Conservation (phyloP, 2,797 vertebrate genomes). For the Protosalanx chinensis region DNA sequence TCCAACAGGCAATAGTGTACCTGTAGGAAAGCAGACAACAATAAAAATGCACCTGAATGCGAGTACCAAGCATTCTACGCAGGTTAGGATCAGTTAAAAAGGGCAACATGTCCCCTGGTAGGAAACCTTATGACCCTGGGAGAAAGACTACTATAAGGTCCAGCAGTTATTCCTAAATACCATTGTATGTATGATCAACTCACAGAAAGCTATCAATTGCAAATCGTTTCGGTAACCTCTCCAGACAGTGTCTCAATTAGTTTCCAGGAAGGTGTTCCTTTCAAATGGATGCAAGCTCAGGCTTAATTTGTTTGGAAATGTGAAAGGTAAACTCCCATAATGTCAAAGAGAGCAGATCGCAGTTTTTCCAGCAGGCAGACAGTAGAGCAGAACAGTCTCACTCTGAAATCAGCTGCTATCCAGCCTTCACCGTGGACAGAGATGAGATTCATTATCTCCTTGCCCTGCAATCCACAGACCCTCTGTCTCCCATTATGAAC, state of each 20-base stretch:
- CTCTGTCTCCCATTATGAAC: constrained; percentile 60
- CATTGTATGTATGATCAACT: too few relatives aligned
- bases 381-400: constrained; percentile 4
- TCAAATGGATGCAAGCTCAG: background rate
- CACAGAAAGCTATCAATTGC: background rate
- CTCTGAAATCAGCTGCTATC: constrained; percentile 29
- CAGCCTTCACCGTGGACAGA: constrained; percentile 21
- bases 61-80: too few relatives aligned
- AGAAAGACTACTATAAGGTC: too few relatives aligned
- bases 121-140: too few relatives aligned
- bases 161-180: too few relatives aligned
- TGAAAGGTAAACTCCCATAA: background rate
- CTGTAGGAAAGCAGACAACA: too few relatives aligned
- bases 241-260: background rate
- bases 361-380: constrained; percentile 11
- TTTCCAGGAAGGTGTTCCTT: background rate
- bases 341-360: background rate
- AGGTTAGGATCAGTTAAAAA: too few relatives aligned
- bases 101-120: too few relatives aligned
- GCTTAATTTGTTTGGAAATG: background rate
- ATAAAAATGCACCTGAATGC: too few relatives aligned
- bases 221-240: background rate
- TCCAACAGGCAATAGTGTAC: too few relatives aligned
- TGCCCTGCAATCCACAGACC: constrained; percentile 41
- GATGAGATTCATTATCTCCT: constrained; percentile 35